phyloP scores from a whole-genome alignment of 1,140 invertebrate genomes.

The Pseudomyrmex concolor region DNA sequence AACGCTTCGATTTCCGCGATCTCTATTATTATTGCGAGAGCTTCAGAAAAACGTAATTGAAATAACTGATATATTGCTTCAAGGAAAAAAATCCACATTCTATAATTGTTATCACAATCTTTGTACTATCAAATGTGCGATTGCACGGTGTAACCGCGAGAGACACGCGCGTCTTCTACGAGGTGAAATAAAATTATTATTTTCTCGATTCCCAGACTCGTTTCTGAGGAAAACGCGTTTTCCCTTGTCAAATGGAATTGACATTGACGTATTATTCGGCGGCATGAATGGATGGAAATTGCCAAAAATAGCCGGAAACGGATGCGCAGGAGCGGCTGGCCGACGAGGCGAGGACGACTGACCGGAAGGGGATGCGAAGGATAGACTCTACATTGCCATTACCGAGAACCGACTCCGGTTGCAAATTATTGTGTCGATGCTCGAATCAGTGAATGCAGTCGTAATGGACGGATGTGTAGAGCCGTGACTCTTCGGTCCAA shows the following conservation, averaged over 20 bases:
- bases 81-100: too few species aligned
- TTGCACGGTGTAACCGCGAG: not conserved
- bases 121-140: not conserved
- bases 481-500: constrained; percentile 32
- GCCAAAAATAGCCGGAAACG: constrained; percentile 77
- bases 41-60: not conserved
- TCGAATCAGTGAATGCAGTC: constrained; percentile 38
- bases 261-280: constrained; percentile 63
- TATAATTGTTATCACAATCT: too few species aligned
- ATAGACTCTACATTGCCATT: constrained; percentile 50
- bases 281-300: constrained; percentile 76
- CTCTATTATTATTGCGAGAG: too few species aligned
- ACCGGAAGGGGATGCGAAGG: not conserved
- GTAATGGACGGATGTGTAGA: constrained; percentile 55
- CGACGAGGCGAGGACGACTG: not conserved
- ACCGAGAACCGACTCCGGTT: constrained; percentile 52
- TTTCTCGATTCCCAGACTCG: constrained; percentile 45
- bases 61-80: too few species aligned
- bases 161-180: not conserved
- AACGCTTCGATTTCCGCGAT: too few species aligned
- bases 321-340: constrained; percentile 62
- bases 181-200: constrained; percentile 62
- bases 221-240: constrained; percentile 64
- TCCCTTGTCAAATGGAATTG: constrained; percentile 67
- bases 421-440: constrained; percentile 62